Evolutionary conservation across 2,888 invertebrate genomes (phyloP).

Genomic region (Phaedon cochleariae): DNA sequence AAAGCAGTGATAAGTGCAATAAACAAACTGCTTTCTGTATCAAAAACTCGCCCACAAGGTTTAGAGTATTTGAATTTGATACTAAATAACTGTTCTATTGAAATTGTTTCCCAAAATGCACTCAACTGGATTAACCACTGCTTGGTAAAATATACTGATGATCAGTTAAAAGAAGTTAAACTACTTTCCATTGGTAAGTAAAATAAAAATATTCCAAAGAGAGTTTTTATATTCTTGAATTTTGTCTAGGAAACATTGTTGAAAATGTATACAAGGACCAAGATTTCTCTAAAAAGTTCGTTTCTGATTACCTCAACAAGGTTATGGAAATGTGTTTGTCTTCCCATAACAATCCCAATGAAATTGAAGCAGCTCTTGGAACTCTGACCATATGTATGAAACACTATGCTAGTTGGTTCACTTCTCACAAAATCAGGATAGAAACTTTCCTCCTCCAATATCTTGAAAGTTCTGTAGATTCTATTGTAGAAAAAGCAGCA

Average conservation of each 20-base stretch:
- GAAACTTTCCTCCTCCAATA: constrained; percentile 39
- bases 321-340: constrained; percentile 44
- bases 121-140: constrained; percentile 42
- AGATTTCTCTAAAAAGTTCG: constrained; percentile 45
- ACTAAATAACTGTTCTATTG: constrained; percentile 33
- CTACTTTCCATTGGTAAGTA: constrained; percentile 26
- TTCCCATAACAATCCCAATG: constrained; percentile 28
- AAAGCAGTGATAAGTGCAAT: constrained; percentile 36
- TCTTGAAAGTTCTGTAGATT: constrained; percentile 36
- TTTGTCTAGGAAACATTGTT: constrained; percentile 34
- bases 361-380: constrained; percentile 36
- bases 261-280: constrained; percentile 37
- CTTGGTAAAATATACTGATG: constrained; percentile 38
- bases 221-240: neutral
- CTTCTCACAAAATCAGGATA: constrained; percentile 38
- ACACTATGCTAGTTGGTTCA: constrained; percentile 43
- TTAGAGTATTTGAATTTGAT: constrained; percentile 41
- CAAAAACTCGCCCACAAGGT: constrained; percentile 41
- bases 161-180: constrained; percentile 42
- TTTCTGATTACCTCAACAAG: constrained; percentile 43
- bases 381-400: constrained; percentile 41
- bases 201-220: neutral
- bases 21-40: constrained; percentile 39
- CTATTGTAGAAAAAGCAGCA: constrained; percentile 40
- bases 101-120: constrained; percentile 36